Evolutionary conservation across 2,888 invertebrate species (phyloP).

Genomic region (Ypsolopha sequella): DNA sequence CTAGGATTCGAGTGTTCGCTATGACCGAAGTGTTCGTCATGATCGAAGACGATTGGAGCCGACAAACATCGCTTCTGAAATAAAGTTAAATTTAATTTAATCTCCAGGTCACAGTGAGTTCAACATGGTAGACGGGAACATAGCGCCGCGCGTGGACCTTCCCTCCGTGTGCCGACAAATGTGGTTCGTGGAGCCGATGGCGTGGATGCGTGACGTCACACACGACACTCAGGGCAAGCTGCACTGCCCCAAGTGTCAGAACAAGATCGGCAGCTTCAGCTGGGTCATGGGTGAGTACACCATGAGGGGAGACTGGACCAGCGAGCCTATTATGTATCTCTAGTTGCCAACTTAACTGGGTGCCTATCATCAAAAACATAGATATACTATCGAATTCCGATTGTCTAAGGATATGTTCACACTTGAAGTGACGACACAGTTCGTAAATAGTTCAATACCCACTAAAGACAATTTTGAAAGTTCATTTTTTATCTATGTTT

Average conservation of each 20-base stretch:
- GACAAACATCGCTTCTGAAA: background rate
- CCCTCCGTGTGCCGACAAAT: constrained; percentile 75
- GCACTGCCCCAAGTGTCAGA: constrained; percentile 85
- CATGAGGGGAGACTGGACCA: background rate
- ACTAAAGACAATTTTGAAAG: too few species aligned
- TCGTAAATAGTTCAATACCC: too few species aligned
- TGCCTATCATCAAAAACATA: too few species aligned
- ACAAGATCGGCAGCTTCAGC: constrained; percentile 90
- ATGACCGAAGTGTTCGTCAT: too few species aligned
- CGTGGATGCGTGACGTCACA: constrained; percentile 86
- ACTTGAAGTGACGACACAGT: too few species aligned
- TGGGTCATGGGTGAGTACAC: constrained; percentile 83
- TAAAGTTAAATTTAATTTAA: background rate
- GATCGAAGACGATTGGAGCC: too few species aligned
- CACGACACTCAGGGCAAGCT: constrained; percentile 84
- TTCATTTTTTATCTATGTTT: too few species aligned
- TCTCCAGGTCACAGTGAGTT: background rate
- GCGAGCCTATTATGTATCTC: too few species aligned
- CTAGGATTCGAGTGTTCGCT: too few species aligned
- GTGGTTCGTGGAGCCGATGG: constrained; percentile 89
- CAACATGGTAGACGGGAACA: constrained; percentile 21
- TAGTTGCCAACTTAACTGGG: too few species aligned
- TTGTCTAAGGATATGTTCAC: too few species aligned
- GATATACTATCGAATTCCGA: too few species aligned
- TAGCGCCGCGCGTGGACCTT: constrained; percentile 31